Percentiles rank a stretch among this genome's conserved stretches.
Evolutionary conservation across 2,888 invertebrate species (phyloP).

Genomic region (Toxonevra muliebris): DNA sequence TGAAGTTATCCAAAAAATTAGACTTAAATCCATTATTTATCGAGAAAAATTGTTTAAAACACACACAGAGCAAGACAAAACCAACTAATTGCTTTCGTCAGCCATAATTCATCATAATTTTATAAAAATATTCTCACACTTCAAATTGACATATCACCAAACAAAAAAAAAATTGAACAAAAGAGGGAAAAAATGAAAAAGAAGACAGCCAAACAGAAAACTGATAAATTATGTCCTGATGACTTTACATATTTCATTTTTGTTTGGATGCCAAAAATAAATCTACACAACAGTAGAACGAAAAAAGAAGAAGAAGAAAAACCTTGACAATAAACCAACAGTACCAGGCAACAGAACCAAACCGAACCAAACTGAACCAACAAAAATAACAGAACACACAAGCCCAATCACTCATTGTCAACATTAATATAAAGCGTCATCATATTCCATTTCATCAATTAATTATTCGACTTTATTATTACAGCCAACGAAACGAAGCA

Average conservation of each 20-base stretch:
- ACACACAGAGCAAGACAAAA: background rate
- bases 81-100: conserved; percentile 24
- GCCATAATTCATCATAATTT: conserved; percentile 28
- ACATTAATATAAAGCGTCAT: conserved; percentile 42
- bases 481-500: background rate
- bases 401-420: conserved; percentile 60
- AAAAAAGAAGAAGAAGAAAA: background rate
- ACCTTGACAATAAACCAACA: background rate
- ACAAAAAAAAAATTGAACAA: background rate
- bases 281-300: conserved; percentile 22
- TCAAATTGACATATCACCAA: conserved; percentile 29
- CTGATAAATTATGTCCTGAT: conserved; percentile 58
- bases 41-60: background rate
- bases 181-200: background rate
- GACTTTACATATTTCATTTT: conserved; percentile 48
- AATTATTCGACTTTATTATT: conserved; percentile 52
- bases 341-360: conserved; percentile 9
- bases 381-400: conserved; percentile 16
- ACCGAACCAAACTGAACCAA: conserved; percentile 4
- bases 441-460: conserved; percentile 58
- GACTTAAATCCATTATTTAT: too few relatives aligned
- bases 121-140: conserved; percentile 32
- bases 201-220: background rate
- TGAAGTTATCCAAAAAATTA: too few relatives aligned
- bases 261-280: conserved; percentile 23